Evolutionary conservation across 2,797 vertebrate species (phyloP).

Genomic region (Coccyzus lansbergi): DNA sequence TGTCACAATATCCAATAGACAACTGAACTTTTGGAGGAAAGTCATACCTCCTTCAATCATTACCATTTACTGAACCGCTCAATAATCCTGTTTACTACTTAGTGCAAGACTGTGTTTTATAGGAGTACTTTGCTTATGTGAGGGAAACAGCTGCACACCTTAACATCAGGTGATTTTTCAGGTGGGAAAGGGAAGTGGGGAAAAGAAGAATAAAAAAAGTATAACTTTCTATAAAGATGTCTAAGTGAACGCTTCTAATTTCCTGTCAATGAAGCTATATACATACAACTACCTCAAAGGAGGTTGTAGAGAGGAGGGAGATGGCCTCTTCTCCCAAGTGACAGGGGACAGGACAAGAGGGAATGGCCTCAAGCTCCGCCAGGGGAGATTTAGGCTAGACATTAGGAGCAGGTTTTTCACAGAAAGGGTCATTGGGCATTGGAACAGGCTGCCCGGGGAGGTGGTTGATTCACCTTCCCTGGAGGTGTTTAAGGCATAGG

Average conservation of each 20-base stretch:
- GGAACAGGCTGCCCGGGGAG: too few relatives aligned
- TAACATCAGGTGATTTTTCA: neutral
- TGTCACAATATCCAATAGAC: neutral
- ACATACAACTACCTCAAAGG: too few relatives aligned
- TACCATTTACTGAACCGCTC: neutral
- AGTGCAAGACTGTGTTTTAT: neutral
- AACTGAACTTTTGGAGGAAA: neutral
- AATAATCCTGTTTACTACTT: neutral
- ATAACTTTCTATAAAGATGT: neutral
- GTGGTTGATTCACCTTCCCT: too few relatives aligned
- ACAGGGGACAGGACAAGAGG: too few relatives aligned
- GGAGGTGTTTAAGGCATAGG: too few relatives aligned
- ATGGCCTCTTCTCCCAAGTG: too few relatives aligned
- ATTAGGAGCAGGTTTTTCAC: too few relatives aligned
- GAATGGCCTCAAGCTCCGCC: too few relatives aligned
- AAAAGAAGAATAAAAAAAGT: neutral
- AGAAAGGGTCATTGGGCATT: too few relatives aligned
- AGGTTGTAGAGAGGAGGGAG: too few relatives aligned
- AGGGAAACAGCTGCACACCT: neutral
- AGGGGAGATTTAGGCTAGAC: too few relatives aligned
- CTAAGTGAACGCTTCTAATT: neutral
- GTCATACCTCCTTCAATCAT: neutral
- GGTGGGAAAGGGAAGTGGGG: neutral
- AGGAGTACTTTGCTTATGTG: neutral
- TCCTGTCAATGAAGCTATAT: neutral